A percentile compares a stretch with the other conserved stretches of the same genome.
phyloP scores from a whole-genome alignment of 2,797 vertebrate species.

The Esox masquinongy region DNA sequence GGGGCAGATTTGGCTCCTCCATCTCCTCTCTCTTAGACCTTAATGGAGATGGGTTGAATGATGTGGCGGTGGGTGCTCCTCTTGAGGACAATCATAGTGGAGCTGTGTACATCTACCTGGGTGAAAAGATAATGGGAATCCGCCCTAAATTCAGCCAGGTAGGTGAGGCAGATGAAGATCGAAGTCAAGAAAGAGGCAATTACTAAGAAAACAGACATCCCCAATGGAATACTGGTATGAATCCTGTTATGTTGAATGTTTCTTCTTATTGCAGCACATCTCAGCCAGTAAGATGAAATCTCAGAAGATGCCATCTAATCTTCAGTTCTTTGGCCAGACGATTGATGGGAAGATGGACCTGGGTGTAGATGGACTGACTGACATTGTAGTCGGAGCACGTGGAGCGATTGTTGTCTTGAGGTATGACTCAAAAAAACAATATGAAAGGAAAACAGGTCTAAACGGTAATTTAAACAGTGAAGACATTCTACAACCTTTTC shows the following conservation, averaged over 20 bases:
- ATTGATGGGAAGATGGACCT: constrained; percentile 77
- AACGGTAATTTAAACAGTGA: background rate
- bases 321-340: constrained; percentile 79
- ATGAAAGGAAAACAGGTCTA: background rate
- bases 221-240: background rate
- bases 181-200: background rate
- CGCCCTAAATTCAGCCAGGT: constrained; percentile 74
- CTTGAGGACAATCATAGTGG: constrained; percentile 78
- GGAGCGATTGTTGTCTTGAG: constrained; percentile 72
- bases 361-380: constrained; percentile 68
- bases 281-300: constrained; percentile 47
- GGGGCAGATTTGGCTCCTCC: constrained; percentile 78
- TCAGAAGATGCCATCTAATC: constrained; percentile 4
- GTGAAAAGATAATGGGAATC: constrained; percentile 63
- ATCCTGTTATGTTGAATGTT: background rate
- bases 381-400: constrained; percentile 77
- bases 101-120: constrained; percentile 83
- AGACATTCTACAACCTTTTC: background rate
- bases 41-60: constrained; percentile 79
- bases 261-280: constrained; percentile 68
- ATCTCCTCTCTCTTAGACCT: constrained; percentile 78
- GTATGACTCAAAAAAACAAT: constrained; percentile 49
- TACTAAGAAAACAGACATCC: background rate
- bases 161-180: constrained; percentile 48
- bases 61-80: constrained; percentile 85